phyloP scores from a whole-genome alignment of 2,797 vertebrate genomes.

The Cuniculus paca region DNA sequence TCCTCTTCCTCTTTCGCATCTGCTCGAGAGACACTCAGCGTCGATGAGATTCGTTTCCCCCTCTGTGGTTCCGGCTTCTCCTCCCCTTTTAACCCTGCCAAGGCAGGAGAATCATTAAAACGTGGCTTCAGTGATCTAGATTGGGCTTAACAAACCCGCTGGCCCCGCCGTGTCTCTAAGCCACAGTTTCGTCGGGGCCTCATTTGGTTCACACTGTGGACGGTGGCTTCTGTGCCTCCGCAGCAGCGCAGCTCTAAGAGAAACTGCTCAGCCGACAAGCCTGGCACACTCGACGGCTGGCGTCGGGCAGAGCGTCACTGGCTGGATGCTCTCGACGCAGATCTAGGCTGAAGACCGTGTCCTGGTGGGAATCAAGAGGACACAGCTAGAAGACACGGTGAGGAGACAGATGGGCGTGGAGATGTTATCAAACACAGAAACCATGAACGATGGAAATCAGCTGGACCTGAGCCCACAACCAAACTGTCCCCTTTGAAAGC shows the following conservation, averaged over 20 bases:
- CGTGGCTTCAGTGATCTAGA: neutral
- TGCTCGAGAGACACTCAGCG: neutral
- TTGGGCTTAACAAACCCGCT: neutral
- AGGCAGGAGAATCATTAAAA: conserved; percentile 15
- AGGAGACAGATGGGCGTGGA: neutral
- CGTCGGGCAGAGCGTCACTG: conserved; percentile 9
- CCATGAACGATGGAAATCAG: neutral
- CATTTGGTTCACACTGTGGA: neutral
- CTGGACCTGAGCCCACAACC: neutral
- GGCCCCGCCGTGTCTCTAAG: neutral
- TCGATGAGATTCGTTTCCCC: neutral
- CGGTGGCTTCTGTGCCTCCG: neutral
- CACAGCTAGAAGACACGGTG: neutral
- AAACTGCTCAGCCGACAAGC: neutral
- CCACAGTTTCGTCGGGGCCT: neutral
- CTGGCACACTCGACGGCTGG: neutral
- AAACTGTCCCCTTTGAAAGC: neutral
- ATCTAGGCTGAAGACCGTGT: neutral
- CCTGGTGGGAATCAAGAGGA: neutral
- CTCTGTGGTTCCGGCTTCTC: neutral
- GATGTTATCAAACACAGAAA: neutral
- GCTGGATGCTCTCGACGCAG: neutral
- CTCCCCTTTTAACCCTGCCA: neutral
- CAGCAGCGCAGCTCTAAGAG: neutral
- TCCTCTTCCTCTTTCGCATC: neutral